Percentiles rank a stretch among this genome's conserved stretches.
phyloP scores from a whole-genome alignment of 2,797 vertebrate genomes.

The Oryzias dopingdopingensis region DNA sequence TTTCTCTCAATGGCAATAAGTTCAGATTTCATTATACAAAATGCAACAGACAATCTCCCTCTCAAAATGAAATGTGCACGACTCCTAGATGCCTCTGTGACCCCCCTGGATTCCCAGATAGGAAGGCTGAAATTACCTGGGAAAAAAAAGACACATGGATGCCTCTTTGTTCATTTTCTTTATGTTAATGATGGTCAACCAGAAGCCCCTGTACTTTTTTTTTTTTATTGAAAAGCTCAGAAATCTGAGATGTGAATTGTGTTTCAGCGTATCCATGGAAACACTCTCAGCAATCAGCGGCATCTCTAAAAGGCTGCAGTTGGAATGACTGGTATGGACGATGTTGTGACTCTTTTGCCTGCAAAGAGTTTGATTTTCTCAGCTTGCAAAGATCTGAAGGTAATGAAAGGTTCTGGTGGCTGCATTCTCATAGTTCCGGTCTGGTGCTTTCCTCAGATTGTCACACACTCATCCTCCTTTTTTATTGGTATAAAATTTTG shows the following conservation, averaged over 20 bases:
- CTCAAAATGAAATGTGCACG: slow-evolving; percentile 61
- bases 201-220: slow-evolving; percentile 30
- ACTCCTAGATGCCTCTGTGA: slow-evolving; percentile 50
- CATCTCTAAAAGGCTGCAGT: slow-evolving; percentile 57
- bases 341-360: slow-evolving; percentile 2
- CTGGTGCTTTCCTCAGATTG: background rate
- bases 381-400: slow-evolving; percentile 15
- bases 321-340: slow-evolving; percentile 56
- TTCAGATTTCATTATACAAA: slow-evolving; percentile 70
- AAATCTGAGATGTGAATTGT: slow-evolving; percentile 42
- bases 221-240: slow-evolving; percentile 37
- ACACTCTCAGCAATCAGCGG: slow-evolving; percentile 60
- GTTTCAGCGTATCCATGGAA: slow-evolving; percentile 63
- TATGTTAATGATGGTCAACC: slow-evolving; percentile 4
- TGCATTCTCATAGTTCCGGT: background rate
- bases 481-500: background rate
- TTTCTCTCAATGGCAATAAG: slow-evolving; percentile 55
- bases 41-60: slow-evolving; percentile 68
- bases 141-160: slow-evolving; percentile 36
- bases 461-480: background rate
- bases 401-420: slow-evolving; percentile 5
- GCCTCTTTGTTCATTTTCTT: slow-evolving; percentile 9
- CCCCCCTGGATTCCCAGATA: slow-evolving; percentile 32
- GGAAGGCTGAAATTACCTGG: slow-evolving; percentile 43
- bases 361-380: background rate